Percentiles rank a stretch among this genome's conserved stretches.
Conservation (phyloP, 2,113 vertebrate species). For the Vombatus ursinus region DNA sequence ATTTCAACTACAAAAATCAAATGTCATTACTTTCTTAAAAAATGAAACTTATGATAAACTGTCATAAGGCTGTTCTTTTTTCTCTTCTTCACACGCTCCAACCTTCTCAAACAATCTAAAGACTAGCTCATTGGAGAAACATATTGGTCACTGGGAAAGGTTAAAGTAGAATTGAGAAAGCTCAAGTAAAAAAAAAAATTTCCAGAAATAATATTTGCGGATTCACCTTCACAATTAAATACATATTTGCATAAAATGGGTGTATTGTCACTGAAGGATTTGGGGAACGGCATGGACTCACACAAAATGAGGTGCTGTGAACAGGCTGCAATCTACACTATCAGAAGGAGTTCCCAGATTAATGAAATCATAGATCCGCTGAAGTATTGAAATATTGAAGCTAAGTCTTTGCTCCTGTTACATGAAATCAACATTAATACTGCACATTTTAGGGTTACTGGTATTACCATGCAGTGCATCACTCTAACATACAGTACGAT, state of each 20-base stretch:
- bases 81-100: conserved; percentile 66
- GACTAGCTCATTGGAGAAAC: conserved; percentile 47
- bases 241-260: conserved; percentile 54
- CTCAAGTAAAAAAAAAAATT: conserved; percentile 55
- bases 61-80: conserved; percentile 51
- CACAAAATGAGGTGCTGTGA: too few species aligned
- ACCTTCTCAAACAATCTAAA: conserved; percentile 53
- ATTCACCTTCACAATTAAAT: conserved; percentile 67
- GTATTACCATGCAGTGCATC: neutral
- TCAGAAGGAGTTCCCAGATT: too few species aligned
- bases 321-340: too few species aligned
- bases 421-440: neutral
- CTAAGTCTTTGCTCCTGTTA: too few species aligned
- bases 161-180: conserved; percentile 7
- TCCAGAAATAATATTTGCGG: conserved; percentile 64
- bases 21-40: conserved; percentile 57
- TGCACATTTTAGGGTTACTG: too few species aligned
- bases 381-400: too few species aligned
- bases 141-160: conserved; percentile 57
- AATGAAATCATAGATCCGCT: too few species aligned
- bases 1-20: conserved; percentile 54
- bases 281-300: too few species aligned
- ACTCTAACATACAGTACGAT: neutral
- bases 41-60: conserved; percentile 62
- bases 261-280: too few species aligned